Evolutionary conservation across 2,888 invertebrate species (phyloP).

Genomic region (Zonitis immaculata): DNA sequence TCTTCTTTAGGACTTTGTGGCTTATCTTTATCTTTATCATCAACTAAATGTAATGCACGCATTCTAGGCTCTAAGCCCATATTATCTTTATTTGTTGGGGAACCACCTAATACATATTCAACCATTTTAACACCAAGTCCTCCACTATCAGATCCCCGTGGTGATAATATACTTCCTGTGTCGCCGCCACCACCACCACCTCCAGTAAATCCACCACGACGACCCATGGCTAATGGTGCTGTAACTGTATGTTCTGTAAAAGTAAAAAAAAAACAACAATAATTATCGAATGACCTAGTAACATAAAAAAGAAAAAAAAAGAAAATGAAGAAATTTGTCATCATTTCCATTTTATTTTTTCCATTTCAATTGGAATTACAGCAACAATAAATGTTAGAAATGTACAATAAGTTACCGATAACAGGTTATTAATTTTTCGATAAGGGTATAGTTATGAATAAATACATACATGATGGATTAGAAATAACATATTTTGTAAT

Average conservation of each 20-base stretch:
- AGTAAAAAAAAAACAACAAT: slow-evolving; percentile 22
- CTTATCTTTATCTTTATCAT: slow-evolving; percentile 57
- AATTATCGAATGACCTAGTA: neutral
- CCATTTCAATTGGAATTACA: too few relatives aligned
- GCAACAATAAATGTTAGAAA: too few relatives aligned
- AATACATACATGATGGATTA: too few relatives aligned
- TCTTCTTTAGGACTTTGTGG: slow-evolving; percentile 55
- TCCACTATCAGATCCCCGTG: slow-evolving; percentile 75
- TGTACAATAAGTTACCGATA: neutral
- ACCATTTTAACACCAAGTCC: slow-evolving; percentile 97
- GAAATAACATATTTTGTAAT: too few relatives aligned
- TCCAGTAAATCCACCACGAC: slow-evolving; percentile 61
- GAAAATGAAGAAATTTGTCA: neutral
- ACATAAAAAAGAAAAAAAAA: neutral
- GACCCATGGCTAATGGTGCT: slow-evolving; percentile 72
- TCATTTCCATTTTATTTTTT: neutral
- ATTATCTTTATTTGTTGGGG: slow-evolving; percentile 74
- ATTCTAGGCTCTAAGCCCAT: slow-evolving; percentile 59
- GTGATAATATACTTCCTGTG: slow-evolving; percentile 62
- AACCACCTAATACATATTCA: slow-evolving; percentile 93
- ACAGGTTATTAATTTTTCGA: neutral
- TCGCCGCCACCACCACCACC: slow-evolving; percentile 44
- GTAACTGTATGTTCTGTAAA: slow-evolving; percentile 63
- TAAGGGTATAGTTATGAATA: neutral
- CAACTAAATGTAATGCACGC: slow-evolving; percentile 60